Evolutionary conservation across 2,888 invertebrate genomes (phyloP), one percentile per base, ranked within the genome.

Genomic region (Tuta absoluta): DNA sequence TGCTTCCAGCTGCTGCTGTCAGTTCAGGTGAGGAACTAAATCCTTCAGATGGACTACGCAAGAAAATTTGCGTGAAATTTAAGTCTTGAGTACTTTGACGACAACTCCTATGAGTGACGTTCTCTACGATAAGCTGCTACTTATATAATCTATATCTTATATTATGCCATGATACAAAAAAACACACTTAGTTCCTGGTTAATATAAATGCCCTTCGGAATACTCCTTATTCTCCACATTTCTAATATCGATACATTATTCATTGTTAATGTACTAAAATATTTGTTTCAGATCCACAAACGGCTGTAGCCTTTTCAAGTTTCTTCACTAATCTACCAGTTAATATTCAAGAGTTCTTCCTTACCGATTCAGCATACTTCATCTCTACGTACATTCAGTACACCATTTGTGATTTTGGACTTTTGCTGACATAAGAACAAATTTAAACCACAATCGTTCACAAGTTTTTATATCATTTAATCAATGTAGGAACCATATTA

Each of bases 301-400:
- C 24, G 2, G 24, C 62, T 1, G 17, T 57, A 8, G 28, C 63
- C 2, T 11, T 64, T 19, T 21, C 61, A 3, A 28, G 59, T 17
- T 5, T 68, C 11, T 8, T 61, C 1, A 19, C 37, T 7, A 57
- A 68, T 41, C 4, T 67, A 1, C 65, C 66, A 4, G 19, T 49
- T 1, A 48, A 59, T 10, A 1, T 62, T 1, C 61, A 63, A 1
- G 69, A 69, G 33, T 7, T 24, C 4, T 48, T 17, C 65, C 12
- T 57, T 64, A n/a, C 65, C 61, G 10, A 61, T 61, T 21, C 65
- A 0, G 62, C 66, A 0, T 68, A 63, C 38, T 64, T 49, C 58
- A 59, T 65, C 17, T 37, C 12, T 5, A 61, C 62, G 23, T 67
- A 53, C 33, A 65, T 67, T 21, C 66, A 67, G 41, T 53, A 65